phyloP scores from a whole-genome alignment of 2,888 invertebrate genomes.

The Drosophila bunnanda region DNA sequence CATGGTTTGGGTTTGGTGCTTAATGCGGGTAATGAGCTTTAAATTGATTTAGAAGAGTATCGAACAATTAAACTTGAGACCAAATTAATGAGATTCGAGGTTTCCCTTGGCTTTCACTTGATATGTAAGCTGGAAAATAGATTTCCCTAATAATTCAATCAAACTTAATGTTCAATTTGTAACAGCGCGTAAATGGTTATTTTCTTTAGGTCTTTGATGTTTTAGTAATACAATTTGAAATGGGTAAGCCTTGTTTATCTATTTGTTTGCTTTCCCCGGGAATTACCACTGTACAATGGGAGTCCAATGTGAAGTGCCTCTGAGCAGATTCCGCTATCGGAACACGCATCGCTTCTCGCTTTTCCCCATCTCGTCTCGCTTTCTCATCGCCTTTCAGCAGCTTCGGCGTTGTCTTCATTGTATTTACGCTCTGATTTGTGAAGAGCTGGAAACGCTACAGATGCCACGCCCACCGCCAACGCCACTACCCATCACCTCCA shows the following conservation, averaged over 20 bases:
- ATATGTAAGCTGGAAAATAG: neutral
- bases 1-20: neutral
- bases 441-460: slow-evolving; percentile 52
- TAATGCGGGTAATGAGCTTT: slow-evolving; percentile 22
- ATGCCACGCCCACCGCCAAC: slow-evolving; percentile 8
- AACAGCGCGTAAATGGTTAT: rapidly evolving
- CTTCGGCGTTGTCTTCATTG: slow-evolving; percentile 67
- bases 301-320: slow-evolving; percentile 41
- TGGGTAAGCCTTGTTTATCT: neutral
- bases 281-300: slow-evolving; percentile 24
- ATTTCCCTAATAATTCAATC: neutral
- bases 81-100: neutral
- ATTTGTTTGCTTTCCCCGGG: neutral
- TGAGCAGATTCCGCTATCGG: slow-evolving; percentile 43
- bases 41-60: slow-evolving; percentile 2
- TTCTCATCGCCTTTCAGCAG: slow-evolving; percentile 33
- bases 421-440: slow-evolving; percentile 76
- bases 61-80: neutral
- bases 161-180: neutral
- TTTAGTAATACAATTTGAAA: neutral
- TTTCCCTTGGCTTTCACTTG: neutral
- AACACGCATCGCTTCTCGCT: slow-evolving; percentile 53
- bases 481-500: neutral
- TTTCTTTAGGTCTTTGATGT: neutral
- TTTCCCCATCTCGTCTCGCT: slow-evolving; percentile 37